Conservation (phyloP, 2,797 vertebrate species). For the Chlorospingus flavigularis region DNA sequence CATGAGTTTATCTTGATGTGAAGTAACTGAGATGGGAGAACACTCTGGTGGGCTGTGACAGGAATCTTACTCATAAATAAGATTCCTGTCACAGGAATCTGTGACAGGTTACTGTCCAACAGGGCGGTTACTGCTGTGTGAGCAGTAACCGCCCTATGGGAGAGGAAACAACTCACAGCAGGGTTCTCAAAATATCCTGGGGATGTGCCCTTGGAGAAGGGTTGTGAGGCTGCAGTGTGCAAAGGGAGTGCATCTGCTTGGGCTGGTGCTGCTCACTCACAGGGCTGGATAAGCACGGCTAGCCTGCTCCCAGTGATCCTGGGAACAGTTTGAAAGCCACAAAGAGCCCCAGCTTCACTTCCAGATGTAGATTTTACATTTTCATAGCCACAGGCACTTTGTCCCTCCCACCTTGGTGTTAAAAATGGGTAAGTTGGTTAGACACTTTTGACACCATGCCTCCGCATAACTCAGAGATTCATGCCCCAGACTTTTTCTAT, state of each 20-base stretch:
- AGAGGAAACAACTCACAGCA: not conserved
- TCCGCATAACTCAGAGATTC: not conserved
- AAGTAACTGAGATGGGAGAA: not conserved
- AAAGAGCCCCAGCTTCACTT: not conserved
- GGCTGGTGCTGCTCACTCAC: not conserved
- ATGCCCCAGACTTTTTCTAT: not conserved
- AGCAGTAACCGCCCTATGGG: not conserved
- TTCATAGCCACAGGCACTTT: not conserved
- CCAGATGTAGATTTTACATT: not conserved
- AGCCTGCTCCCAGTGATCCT: not conserved
- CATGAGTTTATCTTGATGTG: not conserved
- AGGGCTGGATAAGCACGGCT: not conserved
- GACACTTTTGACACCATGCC: not conserved
- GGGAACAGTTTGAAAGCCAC: rapidly evolving
- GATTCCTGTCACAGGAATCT: too few species aligned
- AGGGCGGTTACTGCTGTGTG: not conserved
- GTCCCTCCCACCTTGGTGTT: not conserved
- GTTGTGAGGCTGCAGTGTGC: not conserved
- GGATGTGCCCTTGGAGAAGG: not conserved
- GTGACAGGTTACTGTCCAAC: too few species aligned
- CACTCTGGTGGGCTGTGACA: not conserved
- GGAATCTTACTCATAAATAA: too few species aligned
- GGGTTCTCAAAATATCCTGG: not conserved
- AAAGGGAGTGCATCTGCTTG: not conserved
- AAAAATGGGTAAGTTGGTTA: not conserved